Conservation (phyloP, 2,797 vertebrate genomes). For the Meriones psammophilus region DNA sequence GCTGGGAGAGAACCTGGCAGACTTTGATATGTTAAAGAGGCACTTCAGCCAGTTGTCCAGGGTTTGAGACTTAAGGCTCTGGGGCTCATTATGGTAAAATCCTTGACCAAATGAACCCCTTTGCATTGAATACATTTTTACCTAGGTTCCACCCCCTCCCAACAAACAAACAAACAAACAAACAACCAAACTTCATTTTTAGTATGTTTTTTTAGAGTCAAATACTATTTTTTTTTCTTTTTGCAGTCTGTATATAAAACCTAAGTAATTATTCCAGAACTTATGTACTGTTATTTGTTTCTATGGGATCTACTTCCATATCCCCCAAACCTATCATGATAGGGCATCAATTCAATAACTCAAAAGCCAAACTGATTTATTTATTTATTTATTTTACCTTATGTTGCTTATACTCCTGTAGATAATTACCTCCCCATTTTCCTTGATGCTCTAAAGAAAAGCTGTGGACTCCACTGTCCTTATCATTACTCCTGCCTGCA, state of each 20-base stretch:
- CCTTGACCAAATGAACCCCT: neutral
- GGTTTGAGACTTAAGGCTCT: neutral
- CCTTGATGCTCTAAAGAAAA: neutral
- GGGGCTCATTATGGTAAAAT: neutral
- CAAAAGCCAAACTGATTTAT: slow-evolving; percentile 9
- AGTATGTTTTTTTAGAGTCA: neutral
- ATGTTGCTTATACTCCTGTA: neutral
- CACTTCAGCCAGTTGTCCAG: neutral
- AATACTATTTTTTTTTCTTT: neutral
- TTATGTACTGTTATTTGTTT: neutral
- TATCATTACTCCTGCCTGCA: neutral
- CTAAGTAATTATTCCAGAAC: neutral
- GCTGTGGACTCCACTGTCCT: neutral
- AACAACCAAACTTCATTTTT: neutral
- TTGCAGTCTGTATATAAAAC: neutral
- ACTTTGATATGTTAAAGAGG: neutral
- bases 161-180: neutral
- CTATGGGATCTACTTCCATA: neutral
- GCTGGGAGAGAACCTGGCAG: neutral
- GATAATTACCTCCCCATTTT: neutral
- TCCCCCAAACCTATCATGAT: neutral
- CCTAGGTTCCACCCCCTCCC: neutral
- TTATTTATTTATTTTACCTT: neutral
- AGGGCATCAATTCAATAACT: neutral
- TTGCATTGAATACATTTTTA: neutral